Evolutionary conservation across 2,888 invertebrate species (phyloP).

Genomic region (Drosophila mayaguana): DNA sequence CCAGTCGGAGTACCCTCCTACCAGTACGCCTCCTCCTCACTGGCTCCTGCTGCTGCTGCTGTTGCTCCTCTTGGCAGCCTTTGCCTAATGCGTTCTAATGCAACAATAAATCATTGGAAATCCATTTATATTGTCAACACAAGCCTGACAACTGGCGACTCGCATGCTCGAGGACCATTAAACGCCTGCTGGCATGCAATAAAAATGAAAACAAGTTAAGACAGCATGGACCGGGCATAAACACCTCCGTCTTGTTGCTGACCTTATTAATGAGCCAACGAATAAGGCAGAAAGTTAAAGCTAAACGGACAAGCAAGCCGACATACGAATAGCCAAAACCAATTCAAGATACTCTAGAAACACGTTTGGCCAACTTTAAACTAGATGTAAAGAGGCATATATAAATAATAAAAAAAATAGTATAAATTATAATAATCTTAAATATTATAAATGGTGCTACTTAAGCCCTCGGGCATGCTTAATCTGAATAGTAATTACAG

Average conservation of each 20-base stretch:
- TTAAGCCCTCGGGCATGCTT: no score
- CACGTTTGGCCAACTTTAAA: no score
- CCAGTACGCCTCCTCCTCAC: neutral
- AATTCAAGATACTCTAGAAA: neutral
- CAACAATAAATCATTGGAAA: constrained; percentile 83
- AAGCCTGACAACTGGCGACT: constrained; percentile 58
- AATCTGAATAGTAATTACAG: no score
- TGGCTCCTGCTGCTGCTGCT: neutral
- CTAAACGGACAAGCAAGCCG: neutral
- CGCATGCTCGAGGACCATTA: constrained; percentile 65
- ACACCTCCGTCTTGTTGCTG: constrained; percentile 62
- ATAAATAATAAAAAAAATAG: no score
- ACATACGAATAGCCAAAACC: neutral
- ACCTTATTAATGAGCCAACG: constrained; percentile 47
- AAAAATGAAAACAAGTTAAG: constrained; percentile 58
- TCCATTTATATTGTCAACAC: constrained; percentile 84
- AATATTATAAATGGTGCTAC: no score
- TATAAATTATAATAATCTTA: no score
- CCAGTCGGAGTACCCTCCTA: constrained; percentile 9
- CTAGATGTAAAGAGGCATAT: no score
- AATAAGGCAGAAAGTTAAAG: constrained; percentile 38
- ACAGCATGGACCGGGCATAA: constrained; percentile 56
- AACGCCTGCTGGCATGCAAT: constrained; percentile 61
- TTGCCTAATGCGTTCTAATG: constrained; percentile 80
- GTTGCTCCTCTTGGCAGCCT: constrained; percentile 11